These are phyloP conservation scores for Neotoma lepida DNA, from an alignment of 2,113 vertebrate genomes.

Conservation along the genomic window DNA sequence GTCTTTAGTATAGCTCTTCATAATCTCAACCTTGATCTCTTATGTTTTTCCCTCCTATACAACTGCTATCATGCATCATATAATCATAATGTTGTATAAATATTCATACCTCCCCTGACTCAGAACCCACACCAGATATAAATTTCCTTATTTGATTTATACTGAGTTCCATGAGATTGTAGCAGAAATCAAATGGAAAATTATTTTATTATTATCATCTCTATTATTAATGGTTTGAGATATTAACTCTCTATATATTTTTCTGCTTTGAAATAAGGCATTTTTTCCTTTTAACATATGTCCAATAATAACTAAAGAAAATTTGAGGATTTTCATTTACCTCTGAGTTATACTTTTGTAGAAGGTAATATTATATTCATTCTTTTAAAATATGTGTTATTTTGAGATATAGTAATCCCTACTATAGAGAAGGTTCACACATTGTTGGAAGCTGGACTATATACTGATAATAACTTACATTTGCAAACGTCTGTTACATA, in stretches of 20 bases:
- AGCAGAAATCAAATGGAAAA: not conserved
- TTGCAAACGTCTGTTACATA: not conserved
- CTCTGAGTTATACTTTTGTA: not conserved
- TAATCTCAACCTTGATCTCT: too few species aligned
- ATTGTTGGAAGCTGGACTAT: not conserved
- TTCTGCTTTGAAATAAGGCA: slow-evolving; percentile 24
- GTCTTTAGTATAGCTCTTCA: not conserved
- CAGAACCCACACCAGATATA: not conserved
- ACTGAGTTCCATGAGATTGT: not conserved
- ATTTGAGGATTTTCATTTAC: not conserved
- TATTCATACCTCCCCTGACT: not conserved
- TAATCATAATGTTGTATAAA: not conserved
- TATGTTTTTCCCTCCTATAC: not conserved
- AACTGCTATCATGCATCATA: not conserved
- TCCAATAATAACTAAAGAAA: slow-evolving; percentile 19
- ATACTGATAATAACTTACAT: slow-evolving; percentile 28
- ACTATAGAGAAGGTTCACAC: not conserved
- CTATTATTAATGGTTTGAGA: slow-evolving; percentile 36
- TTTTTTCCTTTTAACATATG: not conserved
- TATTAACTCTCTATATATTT: not conserved
- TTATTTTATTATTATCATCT: not conserved
- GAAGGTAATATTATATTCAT: not conserved
- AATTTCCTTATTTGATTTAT: slow-evolving; percentile 18
- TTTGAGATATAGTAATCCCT: slow-evolving; percentile 25
- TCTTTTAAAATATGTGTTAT: slow-evolving; percentile 47